Percentiles rank a stretch among this genome's conserved stretches.
phyloP scores from a whole-genome alignment of 1,140 invertebrate genomes.

The Drosophila sechellia region DNA sequence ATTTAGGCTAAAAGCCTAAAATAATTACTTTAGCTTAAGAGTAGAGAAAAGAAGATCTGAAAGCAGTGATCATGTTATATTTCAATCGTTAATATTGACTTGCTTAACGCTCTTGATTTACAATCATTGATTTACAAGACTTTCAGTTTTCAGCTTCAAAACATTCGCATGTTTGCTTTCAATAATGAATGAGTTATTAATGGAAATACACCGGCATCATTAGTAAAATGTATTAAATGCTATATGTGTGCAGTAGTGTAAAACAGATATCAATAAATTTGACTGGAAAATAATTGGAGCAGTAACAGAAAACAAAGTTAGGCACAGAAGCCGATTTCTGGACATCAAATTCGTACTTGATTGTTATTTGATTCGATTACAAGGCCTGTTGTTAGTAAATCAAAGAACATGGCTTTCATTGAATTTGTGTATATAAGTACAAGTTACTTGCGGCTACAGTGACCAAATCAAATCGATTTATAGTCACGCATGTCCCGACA shows the following conservation, averaged over 20 bases:
- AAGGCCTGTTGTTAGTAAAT: not conserved
- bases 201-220: too few relatives aligned
- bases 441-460: not conserved
- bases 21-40: too few relatives aligned
- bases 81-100: too few relatives aligned
- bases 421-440: conserved; percentile 1
- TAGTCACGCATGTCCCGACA: not conserved
- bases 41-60: too few relatives aligned
- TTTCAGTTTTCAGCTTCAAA: too few relatives aligned
- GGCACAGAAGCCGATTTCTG: not conserved
- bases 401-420: not conserved
- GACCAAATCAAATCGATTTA: conserved; percentile 1
- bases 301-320: not conserved
- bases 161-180: not conserved
- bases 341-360: not conserved
- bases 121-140: too few relatives aligned
- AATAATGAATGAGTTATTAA: too few relatives aligned
- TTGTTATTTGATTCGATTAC: conserved; percentile 67
- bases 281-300: not conserved
- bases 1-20: not conserved
- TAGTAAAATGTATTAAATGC: too few relatives aligned
- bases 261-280: not conserved
- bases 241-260: too few relatives aligned
- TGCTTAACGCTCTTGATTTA: too few relatives aligned
- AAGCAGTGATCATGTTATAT: too few relatives aligned